Evolutionary conservation across 2,888 invertebrate species (phyloP).

Genomic region (Sceliomorpha sp.): DNA sequence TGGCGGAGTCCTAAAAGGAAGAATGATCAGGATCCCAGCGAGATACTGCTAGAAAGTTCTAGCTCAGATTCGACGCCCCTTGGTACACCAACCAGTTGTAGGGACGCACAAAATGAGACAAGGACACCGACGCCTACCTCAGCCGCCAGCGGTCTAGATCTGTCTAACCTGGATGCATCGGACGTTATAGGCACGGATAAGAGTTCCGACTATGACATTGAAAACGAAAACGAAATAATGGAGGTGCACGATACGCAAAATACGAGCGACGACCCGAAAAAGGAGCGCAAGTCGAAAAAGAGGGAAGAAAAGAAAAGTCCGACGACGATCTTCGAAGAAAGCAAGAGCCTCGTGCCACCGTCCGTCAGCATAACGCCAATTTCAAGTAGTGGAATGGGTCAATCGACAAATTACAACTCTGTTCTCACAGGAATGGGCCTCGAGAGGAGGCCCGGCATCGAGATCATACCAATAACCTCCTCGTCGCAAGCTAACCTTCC

Average conservation of each 20-base stretch:
- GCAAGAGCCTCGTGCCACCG: slow-evolving; percentile 83
- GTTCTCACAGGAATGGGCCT: slow-evolving; percentile 84
- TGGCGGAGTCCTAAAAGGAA: slow-evolving; percentile 85
- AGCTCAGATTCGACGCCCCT: slow-evolving; percentile 84
- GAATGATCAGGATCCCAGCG: slow-evolving; percentile 79
- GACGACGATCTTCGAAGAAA: slow-evolving; percentile 81
- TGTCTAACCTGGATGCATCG: slow-evolving; percentile 84
- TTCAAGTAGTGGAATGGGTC: slow-evolving; percentile 76
- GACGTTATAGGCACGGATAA: slow-evolving; percentile 82
- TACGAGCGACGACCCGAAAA: slow-evolving; percentile 84
- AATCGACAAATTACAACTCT: slow-evolving; percentile 82
- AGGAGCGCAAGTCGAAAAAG: slow-evolving; percentile 84
- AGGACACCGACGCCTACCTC: slow-evolving; percentile 82
- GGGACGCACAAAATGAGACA: slow-evolving; percentile 80
- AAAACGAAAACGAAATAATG: slow-evolving; percentile 82
- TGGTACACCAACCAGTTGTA: slow-evolving; percentile 81
- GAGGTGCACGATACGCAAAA: slow-evolving; percentile 82
- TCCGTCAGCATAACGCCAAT: slow-evolving; percentile 85
- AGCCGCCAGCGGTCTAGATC: slow-evolving; percentile 80
- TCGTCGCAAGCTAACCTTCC: slow-evolving; percentile 85
- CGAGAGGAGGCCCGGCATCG: slow-evolving; percentile 89
- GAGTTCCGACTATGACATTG: slow-evolving; percentile 83
- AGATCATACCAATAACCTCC: slow-evolving; percentile 90
- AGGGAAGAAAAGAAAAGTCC: slow-evolving; percentile 82
- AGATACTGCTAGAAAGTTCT: slow-evolving; percentile 84